These are phyloP conservation scores for Hedychridium roseum DNA, from an alignment of 2,888 invertebrate species.

Conservation along the genomic window DNA sequence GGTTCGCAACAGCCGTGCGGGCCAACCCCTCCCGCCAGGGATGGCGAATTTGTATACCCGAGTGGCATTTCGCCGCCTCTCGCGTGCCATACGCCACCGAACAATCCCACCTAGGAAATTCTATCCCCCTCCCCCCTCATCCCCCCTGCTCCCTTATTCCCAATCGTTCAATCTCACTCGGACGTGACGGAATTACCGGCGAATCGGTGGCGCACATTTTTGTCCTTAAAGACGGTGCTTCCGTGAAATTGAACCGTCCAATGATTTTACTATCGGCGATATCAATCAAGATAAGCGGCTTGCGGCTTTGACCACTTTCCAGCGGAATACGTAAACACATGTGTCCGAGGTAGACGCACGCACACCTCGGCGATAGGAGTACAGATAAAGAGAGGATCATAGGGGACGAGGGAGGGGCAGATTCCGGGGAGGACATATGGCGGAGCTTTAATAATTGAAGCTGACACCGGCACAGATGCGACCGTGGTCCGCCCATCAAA, in stretches of 20 bases:
- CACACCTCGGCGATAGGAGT: neutral
- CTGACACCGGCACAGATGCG: slow-evolving; percentile 51
- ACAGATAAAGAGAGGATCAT: neutral
- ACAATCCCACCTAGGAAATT: no score
- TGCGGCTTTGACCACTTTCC: no score
- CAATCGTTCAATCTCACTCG: no score
- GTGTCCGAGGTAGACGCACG: slow-evolving; percentile 2
- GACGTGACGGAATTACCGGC: no score
- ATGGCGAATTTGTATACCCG: slow-evolving; percentile 22
- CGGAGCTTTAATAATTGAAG: slow-evolving; percentile 53
- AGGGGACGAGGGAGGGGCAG: neutral
- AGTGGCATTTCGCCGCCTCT: slow-evolving; percentile 31
- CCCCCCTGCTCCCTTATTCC: no score
- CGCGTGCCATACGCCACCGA: slow-evolving; percentile 19
- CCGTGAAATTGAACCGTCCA: no score
- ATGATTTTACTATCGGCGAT: no score
- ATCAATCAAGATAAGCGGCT: no score
- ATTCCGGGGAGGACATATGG: slow-evolving; percentile 48
- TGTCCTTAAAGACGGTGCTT: no score
- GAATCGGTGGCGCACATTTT: no score
- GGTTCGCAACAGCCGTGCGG: slow-evolving; percentile 29
- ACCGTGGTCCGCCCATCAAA: slow-evolving; percentile 44
- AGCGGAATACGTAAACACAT: neutral
- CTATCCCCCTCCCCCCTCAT: no score
- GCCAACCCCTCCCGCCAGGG: slow-evolving; percentile 17